Conservation (phyloP, 2,797 vertebrate genomes). For the Crocidura indochinensis region DNA sequence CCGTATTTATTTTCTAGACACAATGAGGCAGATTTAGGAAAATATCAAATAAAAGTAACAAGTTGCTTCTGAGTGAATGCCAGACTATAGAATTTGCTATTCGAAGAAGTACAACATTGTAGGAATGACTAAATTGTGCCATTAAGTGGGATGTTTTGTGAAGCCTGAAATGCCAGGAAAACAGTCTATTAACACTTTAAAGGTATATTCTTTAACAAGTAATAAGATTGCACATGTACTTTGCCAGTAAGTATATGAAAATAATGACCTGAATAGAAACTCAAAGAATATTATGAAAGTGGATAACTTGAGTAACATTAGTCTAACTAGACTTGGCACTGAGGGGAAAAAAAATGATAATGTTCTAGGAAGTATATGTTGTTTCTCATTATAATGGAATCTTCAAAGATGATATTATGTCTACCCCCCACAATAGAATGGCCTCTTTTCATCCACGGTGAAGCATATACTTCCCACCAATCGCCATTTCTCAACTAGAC, state of each 20-base stretch:
- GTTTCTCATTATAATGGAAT: conserved; percentile 42
- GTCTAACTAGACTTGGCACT: conserved; percentile 12
- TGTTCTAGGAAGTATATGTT: conserved; percentile 9
- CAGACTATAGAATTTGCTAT: conserved; percentile 5
- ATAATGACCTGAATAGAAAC: background rate
- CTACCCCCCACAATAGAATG: background rate
- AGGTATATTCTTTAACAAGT: background rate
- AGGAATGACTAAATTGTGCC: conserved; percentile 1
- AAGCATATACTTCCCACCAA: background rate
- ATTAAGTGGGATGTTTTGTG: conserved; percentile 31
- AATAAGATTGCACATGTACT: conserved; percentile 6
- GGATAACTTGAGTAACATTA: background rate
- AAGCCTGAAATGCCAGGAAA: background rate
- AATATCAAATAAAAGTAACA: background rate
- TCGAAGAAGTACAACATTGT: background rate
- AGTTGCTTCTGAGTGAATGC: conserved; percentile 3
- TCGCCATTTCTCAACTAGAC: conserved; percentile 16
- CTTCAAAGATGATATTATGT: background rate
- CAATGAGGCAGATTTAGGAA: conserved; percentile 16
- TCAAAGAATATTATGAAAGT: conserved; percentile 21
- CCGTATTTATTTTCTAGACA: conserved; percentile 42
- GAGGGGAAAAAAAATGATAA: conserved; percentile 13
- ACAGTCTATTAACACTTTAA: background rate
- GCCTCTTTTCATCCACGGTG: background rate
- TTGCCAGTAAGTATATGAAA: conserved; percentile 24